phyloP scores from a whole-genome alignment of 1,140 invertebrate species.

The Anastrepha obliqua region DNA sequence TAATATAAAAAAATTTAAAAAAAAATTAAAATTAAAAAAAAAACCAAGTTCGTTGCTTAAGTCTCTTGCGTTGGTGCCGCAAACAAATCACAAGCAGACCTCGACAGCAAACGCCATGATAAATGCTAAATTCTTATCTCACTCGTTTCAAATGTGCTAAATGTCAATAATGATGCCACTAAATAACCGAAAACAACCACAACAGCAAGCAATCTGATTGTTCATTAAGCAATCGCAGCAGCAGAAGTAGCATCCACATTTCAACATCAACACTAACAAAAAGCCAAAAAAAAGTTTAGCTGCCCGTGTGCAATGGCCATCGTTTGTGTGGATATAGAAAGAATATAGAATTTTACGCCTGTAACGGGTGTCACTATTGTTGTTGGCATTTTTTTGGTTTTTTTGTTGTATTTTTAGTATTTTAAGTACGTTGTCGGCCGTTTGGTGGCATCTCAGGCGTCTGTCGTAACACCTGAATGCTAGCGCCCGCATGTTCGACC shows the following conservation, averaged over 20 bases:
- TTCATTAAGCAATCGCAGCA: conserved; percentile 26
- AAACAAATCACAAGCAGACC: background rate
- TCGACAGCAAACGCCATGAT: background rate
- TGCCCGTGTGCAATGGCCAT: background rate
- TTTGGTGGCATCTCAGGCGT: background rate
- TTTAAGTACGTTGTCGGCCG: background rate
- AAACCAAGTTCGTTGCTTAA: conserved; percentile 8
- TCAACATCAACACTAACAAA: background rate
- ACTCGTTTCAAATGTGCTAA: conserved; percentile 47
- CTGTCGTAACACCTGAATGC: conserved; percentile 39
- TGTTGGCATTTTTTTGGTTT: background rate
- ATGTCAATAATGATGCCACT: conserved; percentile 33
- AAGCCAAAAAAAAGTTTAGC: background rate
- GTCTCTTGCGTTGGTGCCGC: background rate
- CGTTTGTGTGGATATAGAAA: background rate
- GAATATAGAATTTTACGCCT: background rate
- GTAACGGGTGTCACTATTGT: background rate
- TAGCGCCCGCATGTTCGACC: background rate
- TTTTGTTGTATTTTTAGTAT: background rate
- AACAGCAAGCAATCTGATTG: conserved; percentile 5
- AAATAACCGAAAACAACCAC: background rate
- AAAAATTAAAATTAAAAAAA: background rate
- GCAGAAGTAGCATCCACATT: background rate
- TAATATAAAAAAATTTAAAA: background rate
- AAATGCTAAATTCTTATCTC: conserved; percentile 36